Percentiles rank a stretch among this genome's conserved stretches.
Conservation (phyloP, 2,113 vertebrate genomes). For the Drymodes brunneopygia region DNA sequence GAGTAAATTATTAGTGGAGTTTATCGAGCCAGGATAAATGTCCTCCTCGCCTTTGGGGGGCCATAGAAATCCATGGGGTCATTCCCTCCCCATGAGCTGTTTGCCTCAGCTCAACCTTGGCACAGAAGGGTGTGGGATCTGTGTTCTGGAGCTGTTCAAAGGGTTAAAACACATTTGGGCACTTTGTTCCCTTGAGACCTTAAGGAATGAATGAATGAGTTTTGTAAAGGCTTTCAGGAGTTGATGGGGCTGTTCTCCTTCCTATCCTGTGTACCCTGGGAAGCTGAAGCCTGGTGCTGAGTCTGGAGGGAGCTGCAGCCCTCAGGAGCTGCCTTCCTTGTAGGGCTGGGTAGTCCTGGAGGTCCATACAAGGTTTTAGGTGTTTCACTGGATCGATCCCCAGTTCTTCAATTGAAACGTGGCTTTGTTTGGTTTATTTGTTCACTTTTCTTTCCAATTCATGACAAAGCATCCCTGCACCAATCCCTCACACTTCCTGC, state of each 20-base stretch:
- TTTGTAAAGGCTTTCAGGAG: background rate
- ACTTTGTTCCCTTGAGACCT: background rate
- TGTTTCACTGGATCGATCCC: background rate
- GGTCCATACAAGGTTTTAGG: background rate
- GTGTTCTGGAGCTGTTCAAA: background rate
- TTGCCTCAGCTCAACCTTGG: background rate
- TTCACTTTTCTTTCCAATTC: background rate
- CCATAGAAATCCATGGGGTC: background rate
- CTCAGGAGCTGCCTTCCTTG: background rate
- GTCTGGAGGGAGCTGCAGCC: background rate
- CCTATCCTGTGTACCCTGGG: background rate
- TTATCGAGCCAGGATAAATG: background rate
- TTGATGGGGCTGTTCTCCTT: background rate
- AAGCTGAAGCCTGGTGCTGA: background rate
- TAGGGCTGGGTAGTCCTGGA: background rate
- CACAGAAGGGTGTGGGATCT: background rate
- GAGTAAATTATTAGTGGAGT: background rate
- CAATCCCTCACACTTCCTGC: background rate
- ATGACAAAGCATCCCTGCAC: background rate
- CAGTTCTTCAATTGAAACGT: background rate
- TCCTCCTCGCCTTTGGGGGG: background rate
- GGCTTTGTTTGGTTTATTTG: background rate
- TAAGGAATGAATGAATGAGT: background rate
- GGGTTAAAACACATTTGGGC: background rate
- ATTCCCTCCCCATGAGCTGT: rapidly evolving